Percentiles rank a stretch among this genome's conserved stretches.
phyloP scores from a whole-genome alignment of 2,888 invertebrate genomes.

The Barypeithes pellucidus region DNA sequence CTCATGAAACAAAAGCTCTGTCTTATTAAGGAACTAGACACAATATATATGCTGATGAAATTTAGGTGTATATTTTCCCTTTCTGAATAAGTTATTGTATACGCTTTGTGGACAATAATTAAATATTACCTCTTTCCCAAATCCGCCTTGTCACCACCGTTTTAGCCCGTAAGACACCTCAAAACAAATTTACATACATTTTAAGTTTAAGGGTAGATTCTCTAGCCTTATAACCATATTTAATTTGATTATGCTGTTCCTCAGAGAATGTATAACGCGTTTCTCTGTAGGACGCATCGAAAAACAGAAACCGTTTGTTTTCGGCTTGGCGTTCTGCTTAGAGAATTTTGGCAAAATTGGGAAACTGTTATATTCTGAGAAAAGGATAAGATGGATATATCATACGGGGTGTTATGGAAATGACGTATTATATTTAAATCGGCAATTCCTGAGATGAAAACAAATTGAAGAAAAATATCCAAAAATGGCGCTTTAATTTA shows the following conservation, averaged over 20 bases:
- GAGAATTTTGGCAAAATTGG: conserved; percentile 22
- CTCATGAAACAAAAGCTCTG: background rate
- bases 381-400: no score
- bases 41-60: background rate
- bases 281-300: conserved; percentile 34
- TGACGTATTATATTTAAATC: no score
- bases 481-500: no score
- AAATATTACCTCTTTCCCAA: conserved; percentile 41
- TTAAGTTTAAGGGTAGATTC: conserved; percentile 48
- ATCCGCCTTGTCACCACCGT: conserved; percentile 43
- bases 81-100: conserved; percentile 4
- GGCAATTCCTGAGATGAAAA: no score
- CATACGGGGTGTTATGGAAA: no score
- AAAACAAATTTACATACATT: conserved; percentile 50
- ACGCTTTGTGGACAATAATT: conserved; percentile 39
- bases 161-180: conserved; percentile 48
- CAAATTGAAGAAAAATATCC: no score
- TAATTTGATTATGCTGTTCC: conserved; percentile 45
- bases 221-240: conserved; percentile 44
- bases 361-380: background rate
- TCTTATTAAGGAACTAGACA: background rate
- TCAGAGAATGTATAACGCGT: conserved; percentile 45
- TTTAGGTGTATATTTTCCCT: background rate
- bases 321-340: conserved; percentile 2
- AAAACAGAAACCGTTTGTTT: conserved; percentile 37